Conservation (phyloP, 2,113 vertebrate genomes). For the Hippolais icterina region DNA sequence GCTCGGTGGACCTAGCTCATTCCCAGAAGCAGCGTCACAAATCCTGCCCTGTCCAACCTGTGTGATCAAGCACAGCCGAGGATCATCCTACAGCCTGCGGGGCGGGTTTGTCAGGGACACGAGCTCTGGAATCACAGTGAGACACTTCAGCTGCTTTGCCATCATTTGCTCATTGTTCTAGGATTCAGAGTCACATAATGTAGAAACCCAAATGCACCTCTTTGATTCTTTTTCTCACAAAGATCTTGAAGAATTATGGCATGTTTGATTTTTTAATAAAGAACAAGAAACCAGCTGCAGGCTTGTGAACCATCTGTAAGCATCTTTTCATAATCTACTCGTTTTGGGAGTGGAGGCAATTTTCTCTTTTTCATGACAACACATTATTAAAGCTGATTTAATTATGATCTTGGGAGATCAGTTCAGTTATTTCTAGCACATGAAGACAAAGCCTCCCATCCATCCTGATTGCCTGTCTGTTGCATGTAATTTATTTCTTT, state of each 20-base stretch:
- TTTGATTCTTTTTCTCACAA: neutral
- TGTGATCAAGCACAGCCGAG: neutral
- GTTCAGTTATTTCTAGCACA: neutral
- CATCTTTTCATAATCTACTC: neutral
- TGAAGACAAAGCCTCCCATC: neutral
- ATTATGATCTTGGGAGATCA: neutral
- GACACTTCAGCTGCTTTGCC: neutral
- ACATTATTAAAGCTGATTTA: neutral
- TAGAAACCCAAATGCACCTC: neutral
- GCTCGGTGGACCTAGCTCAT: neutral
- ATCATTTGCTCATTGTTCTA: neutral
- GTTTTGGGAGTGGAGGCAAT: neutral
- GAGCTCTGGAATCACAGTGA: neutral
- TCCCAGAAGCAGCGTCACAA: too few species aligned
- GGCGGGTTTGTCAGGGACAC: neutral
- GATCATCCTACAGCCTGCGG: neutral
- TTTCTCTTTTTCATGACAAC: neutral
- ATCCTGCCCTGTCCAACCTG: neutral
- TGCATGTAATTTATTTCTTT: neutral
- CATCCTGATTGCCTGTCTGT: neutral
- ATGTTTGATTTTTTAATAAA: neutral
- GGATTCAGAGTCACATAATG: neutral
- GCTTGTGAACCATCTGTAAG: neutral
- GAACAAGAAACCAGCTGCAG: neutral
- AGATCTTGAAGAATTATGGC: neutral